Conservation (phyloP, 2,113 vertebrate genomes). For the Mixornis gularis region DNA sequence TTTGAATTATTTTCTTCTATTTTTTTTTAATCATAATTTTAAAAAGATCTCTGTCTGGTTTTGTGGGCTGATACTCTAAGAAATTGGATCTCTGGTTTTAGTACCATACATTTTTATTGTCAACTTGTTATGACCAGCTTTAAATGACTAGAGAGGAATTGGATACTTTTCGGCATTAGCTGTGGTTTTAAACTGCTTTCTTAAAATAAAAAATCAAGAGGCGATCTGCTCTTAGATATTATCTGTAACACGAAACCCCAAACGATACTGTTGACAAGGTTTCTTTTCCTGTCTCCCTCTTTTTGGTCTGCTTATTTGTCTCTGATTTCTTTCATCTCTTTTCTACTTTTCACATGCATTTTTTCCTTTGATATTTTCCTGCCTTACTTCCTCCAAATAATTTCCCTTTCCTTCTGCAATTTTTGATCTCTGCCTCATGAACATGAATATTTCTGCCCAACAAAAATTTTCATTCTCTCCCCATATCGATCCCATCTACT, state of each 20-base stretch:
- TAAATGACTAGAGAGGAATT: constrained; percentile 4
- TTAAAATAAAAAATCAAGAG: not conserved
- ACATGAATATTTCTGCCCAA: not conserved
- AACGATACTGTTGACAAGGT: not conserved
- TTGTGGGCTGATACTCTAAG: not conserved
- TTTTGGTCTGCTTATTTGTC: not conserved
- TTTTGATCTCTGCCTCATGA: constrained; percentile 17
- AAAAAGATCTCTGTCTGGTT: not conserved
- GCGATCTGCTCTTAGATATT: not conserved
- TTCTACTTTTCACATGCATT: not conserved
- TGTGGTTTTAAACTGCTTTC: constrained; percentile 2
- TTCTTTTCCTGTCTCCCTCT: not conserved
- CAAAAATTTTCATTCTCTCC: not conserved
- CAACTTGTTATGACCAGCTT: constrained; percentile 6
- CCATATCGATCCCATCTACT: not conserved
- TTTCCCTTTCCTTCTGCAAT: not conserved
- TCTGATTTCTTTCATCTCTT: constrained; percentile 5
- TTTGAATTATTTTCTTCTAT: not conserved
- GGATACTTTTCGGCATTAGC: not conserved
- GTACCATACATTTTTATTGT: constrained; percentile 2
- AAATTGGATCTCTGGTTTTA: not conserved
- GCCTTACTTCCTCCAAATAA: not conserved
- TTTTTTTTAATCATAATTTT: not conserved
- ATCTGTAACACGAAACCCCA: constrained; percentile 1
- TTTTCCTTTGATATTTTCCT: constrained; percentile 31